Percentiles rank a stretch among this genome's conserved stretches.
Conservation (phyloP, 2,113 vertebrate genomes). For the Petaurus breviceps region DNA sequence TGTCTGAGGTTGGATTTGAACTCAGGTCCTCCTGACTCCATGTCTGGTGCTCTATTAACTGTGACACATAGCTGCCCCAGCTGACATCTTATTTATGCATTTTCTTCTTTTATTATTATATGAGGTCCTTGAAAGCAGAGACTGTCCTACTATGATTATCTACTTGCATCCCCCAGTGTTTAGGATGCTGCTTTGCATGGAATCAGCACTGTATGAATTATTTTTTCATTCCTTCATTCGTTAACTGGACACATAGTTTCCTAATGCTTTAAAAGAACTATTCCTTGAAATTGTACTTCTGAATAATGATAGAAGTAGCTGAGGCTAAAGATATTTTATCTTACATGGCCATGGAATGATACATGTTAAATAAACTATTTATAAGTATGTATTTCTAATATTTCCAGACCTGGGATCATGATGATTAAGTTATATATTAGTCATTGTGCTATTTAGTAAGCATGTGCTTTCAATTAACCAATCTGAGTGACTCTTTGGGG, state of each 20-base stretch:
- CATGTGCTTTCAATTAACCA: slow-evolving; percentile 7
- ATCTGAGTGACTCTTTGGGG: neutral
- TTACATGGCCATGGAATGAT: neutral
- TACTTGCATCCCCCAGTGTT: neutral
- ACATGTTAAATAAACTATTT: neutral
- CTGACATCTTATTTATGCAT: neutral
- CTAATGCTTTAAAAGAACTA: neutral
- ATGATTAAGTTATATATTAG: neutral
- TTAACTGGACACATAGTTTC: neutral
- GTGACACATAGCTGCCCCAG: too few species aligned
- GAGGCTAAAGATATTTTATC: neutral
- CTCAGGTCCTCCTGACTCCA: too few species aligned
- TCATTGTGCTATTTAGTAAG: neutral
- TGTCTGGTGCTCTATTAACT: too few species aligned
- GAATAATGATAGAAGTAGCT: neutral
- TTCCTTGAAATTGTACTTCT: neutral
- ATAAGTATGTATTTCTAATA: neutral
- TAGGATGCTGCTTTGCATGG: neutral
- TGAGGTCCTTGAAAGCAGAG: neutral
- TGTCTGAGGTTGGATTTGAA: too few species aligned
- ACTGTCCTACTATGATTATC: neutral
- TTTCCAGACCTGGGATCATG: neutral
- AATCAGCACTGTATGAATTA: neutral
- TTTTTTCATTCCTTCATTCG: neutral
- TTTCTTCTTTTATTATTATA: neutral